Percentiles rank a stretch among this genome's conserved stretches.
phyloP scores from a whole-genome alignment of 2,888 invertebrate species.

The Tribolium freemani region DNA sequence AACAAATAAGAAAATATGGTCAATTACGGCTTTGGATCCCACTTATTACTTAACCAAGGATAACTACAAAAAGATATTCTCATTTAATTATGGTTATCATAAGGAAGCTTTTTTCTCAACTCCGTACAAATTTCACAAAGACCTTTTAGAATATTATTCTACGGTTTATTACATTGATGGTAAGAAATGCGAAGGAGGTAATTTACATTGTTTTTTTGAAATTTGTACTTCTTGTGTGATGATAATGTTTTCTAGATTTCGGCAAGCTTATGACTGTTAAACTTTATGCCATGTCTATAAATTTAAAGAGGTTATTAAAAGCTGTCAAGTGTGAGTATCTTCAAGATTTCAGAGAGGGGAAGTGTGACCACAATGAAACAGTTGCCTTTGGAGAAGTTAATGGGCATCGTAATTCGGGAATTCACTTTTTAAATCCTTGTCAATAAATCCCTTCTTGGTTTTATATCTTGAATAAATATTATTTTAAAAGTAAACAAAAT shows the following conservation, averaged over 20 bases:
- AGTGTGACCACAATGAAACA: slow-evolving; percentile 38
- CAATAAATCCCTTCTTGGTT: background rate
- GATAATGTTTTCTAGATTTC: slow-evolving; percentile 43
- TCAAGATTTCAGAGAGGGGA: slow-evolving; percentile 43
- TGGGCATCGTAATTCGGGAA: too few relatives aligned
- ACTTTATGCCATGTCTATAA: slow-evolving; percentile 48
- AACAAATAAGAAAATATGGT: slow-evolving; percentile 46
- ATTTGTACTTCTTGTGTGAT: slow-evolving; percentile 21
- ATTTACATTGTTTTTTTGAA: background rate
- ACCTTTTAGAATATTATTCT: slow-evolving; percentile 33
- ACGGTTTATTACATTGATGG: slow-evolving; percentile 48
- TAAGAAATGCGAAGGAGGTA: slow-evolving; percentile 29
- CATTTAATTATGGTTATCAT: too few relatives aligned
- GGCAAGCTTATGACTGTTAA: slow-evolving; percentile 30
- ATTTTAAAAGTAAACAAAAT: background rate
- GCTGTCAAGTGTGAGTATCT: slow-evolving; percentile 47
- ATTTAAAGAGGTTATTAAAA: slow-evolving; percentile 46
- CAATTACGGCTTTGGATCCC: slow-evolving; percentile 51
- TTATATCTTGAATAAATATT: background rate
- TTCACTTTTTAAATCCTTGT: slow-evolving; percentile 31
- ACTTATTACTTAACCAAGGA: too few relatives aligned
- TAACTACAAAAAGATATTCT: too few relatives aligned
- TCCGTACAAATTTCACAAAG: slow-evolving; percentile 1
- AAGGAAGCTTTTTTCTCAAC: too few relatives aligned
- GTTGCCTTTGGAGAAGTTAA: slow-evolving; percentile 52